Evolutionary conservation across 2,113 vertebrate species (phyloP).

Genomic region (cat (Felis catus)): F.catus_Fca126_mat1.0 CM031412.1:232706501-232707000

Average conservation of each 20-base stretch:
- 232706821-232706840: not conserved
- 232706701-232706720: not conserved
- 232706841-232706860: not conserved
- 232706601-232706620: no score
- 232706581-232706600: rapidly evolving
- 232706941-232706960: not conserved
- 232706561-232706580: not conserved
- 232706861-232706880: not conserved
- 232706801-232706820: not conserved
- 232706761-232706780: not conserved
- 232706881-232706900: not conserved
- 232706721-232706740: not conserved
- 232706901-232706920: not conserved
- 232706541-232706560: not conserved
- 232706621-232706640: not conserved
- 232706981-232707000: not conserved
- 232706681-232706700: not conserved
- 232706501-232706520: not conserved
- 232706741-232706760: not conserved
- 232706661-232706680: not conserved
- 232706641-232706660: not conserved
- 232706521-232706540: not conserved
- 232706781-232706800: not conserved
- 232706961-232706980: not conserved
- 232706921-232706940: not conserved